phyloP scores from a whole-genome alignment of 2,113 vertebrate species.

The Geococcyx californianus region DNA sequence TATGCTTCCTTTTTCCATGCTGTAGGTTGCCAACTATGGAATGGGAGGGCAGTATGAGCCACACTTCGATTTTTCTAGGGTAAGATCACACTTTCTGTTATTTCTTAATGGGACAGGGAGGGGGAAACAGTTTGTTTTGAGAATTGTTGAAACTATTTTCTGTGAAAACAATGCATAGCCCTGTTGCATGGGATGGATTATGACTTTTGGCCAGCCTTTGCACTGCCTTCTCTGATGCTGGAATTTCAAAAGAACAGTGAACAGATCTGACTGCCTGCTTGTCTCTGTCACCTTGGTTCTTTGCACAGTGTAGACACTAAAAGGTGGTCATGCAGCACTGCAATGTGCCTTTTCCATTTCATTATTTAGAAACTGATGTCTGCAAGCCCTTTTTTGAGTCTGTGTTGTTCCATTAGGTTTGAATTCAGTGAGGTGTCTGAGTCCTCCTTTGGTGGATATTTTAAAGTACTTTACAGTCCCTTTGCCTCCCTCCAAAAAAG shows the following conservation, averaged over 20 bases:
- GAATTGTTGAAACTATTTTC: not conserved
- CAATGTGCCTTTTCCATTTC: not conserved
- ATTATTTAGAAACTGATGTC: not conserved
- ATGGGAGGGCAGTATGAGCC: constrained; percentile 98
- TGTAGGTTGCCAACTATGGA: constrained; percentile 96
- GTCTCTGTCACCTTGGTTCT: not conserved
- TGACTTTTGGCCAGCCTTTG: not conserved
- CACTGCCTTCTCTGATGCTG: not conserved
- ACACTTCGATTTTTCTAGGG: constrained; percentile 97
- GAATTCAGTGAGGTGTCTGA: not conserved
- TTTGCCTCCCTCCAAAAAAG: not conserved
- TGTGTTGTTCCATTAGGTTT: not conserved
- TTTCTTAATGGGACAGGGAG: not conserved
- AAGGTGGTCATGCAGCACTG: not conserved
- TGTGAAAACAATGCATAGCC: not conserved
- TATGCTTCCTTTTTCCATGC: not conserved
- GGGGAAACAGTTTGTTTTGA: not conserved
- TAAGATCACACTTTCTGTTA: constrained; percentile 72
- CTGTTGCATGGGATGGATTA: not conserved
- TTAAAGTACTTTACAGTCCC: not conserved
- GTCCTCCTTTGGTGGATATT: not conserved
- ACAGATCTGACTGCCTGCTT: not conserved
- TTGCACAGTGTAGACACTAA: not conserved
- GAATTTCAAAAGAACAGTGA: not conserved
- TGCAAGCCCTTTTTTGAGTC: not conserved